A percentile compares a stretch with the other conserved stretches of the same genome.
These are phyloP conservation scores for Lochmaea crataegi DNA, from an alignment of 2,888 invertebrate species.

Conservation along the genomic window DNA sequence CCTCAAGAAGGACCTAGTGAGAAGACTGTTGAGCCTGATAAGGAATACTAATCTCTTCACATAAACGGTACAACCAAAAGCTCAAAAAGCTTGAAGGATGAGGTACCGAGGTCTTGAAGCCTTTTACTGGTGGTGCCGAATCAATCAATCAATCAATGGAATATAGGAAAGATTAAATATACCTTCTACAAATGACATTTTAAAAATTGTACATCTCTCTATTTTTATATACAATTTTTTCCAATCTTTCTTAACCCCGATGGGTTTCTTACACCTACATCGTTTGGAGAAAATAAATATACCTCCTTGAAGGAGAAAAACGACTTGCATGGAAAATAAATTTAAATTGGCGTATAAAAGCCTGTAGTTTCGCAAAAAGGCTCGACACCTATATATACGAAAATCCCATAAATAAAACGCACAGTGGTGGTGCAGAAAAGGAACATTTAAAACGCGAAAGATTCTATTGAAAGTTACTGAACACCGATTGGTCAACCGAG, in stretches of 20 bases:
- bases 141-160: too few species aligned
- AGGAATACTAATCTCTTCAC: too few species aligned
- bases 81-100: too few species aligned
- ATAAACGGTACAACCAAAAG: too few species aligned
- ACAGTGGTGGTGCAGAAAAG: conserved; percentile 1
- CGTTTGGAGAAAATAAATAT: background rate
- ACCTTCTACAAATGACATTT: too few species aligned
- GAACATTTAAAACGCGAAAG: background rate
- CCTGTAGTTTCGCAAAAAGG: background rate
- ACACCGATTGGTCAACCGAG: background rate
- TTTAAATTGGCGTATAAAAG: background rate
- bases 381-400: background rate
- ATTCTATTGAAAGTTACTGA: background rate
- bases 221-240: background rate
- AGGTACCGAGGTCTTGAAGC: too few species aligned
- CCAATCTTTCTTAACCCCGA: background rate
- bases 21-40: too few species aligned
- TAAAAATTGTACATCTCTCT: background rate
- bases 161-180: too few species aligned
- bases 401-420: background rate
- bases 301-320: background rate
- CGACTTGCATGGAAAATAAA: background rate
- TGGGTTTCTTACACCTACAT: background rate
- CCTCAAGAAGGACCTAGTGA: too few species aligned
- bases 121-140: too few species aligned